Percentiles rank a stretch among this genome's conserved stretches.
phyloP scores from a whole-genome alignment of 2,113 vertebrate genomes.

The Pongo abelii region DNA sequence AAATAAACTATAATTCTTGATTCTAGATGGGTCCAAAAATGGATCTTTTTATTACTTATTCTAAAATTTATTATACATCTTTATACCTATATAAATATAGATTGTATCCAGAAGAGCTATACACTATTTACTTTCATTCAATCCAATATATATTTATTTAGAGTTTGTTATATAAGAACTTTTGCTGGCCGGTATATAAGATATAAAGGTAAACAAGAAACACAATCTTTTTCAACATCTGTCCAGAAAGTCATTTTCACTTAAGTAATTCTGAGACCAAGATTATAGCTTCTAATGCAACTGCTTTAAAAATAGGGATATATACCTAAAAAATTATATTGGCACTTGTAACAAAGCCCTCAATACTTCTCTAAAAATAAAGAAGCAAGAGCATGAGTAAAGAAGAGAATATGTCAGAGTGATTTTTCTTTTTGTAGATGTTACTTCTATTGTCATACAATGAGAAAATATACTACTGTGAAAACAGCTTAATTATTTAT shows the following conservation, averaged over 20 bases:
- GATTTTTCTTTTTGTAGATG: background rate
- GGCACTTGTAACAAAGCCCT: background rate
- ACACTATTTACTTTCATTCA: background rate
- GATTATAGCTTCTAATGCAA: background rate
- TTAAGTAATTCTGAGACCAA: background rate
- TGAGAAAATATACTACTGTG: background rate
- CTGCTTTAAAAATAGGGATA: background rate
- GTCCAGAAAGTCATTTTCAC: background rate
- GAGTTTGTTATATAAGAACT: background rate
- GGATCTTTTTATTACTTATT: background rate
- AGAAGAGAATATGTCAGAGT: background rate
- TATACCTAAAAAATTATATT: background rate
- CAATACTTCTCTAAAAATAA: background rate
- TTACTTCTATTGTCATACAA: background rate
- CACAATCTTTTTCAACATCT: background rate
- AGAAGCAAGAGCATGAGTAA: background rate
- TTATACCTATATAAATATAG: background rate
- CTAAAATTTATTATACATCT: background rate
- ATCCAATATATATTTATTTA: background rate
- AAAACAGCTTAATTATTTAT: background rate
- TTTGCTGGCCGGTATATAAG: background rate
- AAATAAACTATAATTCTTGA: conserved; percentile 9
- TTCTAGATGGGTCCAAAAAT: background rate
- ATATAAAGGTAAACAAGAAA: background rate
- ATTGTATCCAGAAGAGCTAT: background rate